A percentile compares a stretch with the other conserved stretches of the same genome.
phyloP scores from a whole-genome alignment of 2,888 invertebrate species.

The Helleia helle region DNA sequence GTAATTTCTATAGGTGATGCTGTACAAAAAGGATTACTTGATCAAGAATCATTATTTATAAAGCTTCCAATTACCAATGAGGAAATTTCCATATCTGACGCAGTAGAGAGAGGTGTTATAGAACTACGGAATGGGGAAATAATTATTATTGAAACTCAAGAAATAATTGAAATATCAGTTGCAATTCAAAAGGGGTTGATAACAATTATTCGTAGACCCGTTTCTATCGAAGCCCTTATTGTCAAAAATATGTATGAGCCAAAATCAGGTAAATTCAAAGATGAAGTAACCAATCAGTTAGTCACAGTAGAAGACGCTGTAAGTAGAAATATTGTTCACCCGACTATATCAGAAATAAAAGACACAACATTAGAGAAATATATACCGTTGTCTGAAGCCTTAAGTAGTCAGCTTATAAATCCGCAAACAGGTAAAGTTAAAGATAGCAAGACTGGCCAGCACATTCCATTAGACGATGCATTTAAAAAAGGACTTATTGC shows the following conservation, averaged over 20 bases:
- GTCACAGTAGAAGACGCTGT: constrained; percentile 85
- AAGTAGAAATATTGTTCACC: constrained; percentile 85
- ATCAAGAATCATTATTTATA: constrained; percentile 83
- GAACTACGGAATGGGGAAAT: constrained; percentile 83
- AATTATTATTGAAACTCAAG: constrained; percentile 79
- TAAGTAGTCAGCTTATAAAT: constrained; percentile 79
- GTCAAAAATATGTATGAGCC: constrained; percentile 80
- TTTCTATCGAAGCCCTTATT: constrained; percentile 86
- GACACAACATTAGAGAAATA: constrained; percentile 82
- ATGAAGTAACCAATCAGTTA: constrained; percentile 80
- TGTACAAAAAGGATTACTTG: constrained; percentile 82
- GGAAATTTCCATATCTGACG: constrained; percentile 84
- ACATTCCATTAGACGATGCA: constrained; percentile 81
- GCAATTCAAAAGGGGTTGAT: constrained; percentile 83
- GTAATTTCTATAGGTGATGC: constrained; percentile 83
- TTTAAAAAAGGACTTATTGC: constrained; percentile 80
- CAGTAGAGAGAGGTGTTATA: constrained; percentile 84
- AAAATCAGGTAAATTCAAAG: constrained; percentile 79
- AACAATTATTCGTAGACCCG: constrained; percentile 79
- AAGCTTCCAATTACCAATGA: constrained; percentile 83
- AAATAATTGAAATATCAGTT: constrained; percentile 78
- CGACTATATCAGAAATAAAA: constrained; percentile 85
- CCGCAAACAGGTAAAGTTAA: constrained; percentile 81
- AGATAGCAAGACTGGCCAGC: constrained; percentile 80
- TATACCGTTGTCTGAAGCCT: constrained; percentile 82